Percentiles rank a stretch among this genome's conserved stretches.
Conservation (phyloP, 2,888 invertebrate genomes). For the Tubiluchus corallicola region DNA sequence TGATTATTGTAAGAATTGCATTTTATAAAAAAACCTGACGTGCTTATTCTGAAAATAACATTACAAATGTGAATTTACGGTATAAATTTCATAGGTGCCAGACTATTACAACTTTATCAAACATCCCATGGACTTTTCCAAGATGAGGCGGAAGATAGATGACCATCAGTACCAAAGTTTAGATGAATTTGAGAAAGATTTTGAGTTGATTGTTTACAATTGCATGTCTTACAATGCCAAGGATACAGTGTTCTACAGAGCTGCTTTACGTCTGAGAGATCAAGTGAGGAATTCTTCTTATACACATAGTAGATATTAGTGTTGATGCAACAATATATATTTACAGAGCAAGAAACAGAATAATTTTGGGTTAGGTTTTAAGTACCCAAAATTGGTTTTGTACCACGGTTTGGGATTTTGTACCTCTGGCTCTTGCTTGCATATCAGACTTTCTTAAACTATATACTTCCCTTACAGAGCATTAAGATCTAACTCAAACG, state of each 20-base stretch:
- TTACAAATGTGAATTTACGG: background rate
- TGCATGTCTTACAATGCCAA: constrained; percentile 86
- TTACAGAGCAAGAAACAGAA: no score
- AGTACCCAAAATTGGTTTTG: no score
- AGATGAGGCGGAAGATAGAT: constrained; percentile 47
- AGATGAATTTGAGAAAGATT: constrained; percentile 72
- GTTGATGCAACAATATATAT: no score
- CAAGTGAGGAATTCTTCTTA: no score
- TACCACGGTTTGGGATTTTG: no score
- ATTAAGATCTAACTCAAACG: no score
- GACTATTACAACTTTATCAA: constrained; percentile 71
- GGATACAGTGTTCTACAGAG: constrained; percentile 81
- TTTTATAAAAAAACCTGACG: background rate
- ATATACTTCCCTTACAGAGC: no score
- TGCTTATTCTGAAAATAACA: background rate
- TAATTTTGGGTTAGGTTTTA: no score
- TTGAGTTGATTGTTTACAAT: constrained; percentile 85
- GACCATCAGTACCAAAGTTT: constrained; percentile 35
- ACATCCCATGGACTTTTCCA: constrained; percentile 70
- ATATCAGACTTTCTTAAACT: no score
- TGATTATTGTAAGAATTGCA: no score
- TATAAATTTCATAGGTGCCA: constrained; percentile 38
- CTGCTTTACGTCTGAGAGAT: constrained; percentile 71
- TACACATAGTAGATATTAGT: no score
- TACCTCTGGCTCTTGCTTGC: no score